Base-by-base conservation (phyloP, 1,140 invertebrate genomes). In the Heliconius hewitsoni region DNA sequence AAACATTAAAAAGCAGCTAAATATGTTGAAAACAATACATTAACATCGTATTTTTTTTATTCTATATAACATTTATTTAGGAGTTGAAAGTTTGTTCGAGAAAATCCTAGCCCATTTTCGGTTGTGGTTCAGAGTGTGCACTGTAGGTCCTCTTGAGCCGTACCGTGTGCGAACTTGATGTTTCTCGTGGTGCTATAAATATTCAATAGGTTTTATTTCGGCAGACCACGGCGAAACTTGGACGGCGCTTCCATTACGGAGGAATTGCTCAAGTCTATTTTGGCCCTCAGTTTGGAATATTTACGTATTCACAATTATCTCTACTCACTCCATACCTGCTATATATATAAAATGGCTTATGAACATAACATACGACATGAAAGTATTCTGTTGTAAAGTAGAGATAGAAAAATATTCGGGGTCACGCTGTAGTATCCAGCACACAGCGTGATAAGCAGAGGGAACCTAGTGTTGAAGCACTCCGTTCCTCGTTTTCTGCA, bases 1-100 rank as follows among this genome's bases (percentile, higher is more conserved):
- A 66, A 66, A 66, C n/a, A 75, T 75, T 42, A 23, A 75, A 75
- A 75, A 75, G 8, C 37, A 66, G 19, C 52, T 66, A 23, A 75
- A 75, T 75, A 75, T 60, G n/a, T 37, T 75, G 5, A 66, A 75
- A 75, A 75, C 55, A 75, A 27, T 66, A 11, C 60, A 4, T 13
- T 74, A 23, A 23, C 23, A 23, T 23, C 23, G 0, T 8, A 6
- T 23, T 5, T 66, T 66, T 23, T 66, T 16, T 66, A 27, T 66
- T 30, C 27, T 66, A 6, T 66, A 66, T 16, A 66, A 16, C 60
- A 66, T 27, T 27, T 1, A 66, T 11, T 30, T 66, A 9, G 11
- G 11, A 66, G 3, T 66, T 16, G 60, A 13, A 30, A 66, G 9
- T 66, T 66, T 9, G 23, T 66, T 66, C 30, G 27, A 4, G 23